Evolutionary conservation across 35 echinoderm and acorn worm genomes (phyloP), one percentile per base, ranked within the genome.

Genomic region (Patiria miniata): DNA sequence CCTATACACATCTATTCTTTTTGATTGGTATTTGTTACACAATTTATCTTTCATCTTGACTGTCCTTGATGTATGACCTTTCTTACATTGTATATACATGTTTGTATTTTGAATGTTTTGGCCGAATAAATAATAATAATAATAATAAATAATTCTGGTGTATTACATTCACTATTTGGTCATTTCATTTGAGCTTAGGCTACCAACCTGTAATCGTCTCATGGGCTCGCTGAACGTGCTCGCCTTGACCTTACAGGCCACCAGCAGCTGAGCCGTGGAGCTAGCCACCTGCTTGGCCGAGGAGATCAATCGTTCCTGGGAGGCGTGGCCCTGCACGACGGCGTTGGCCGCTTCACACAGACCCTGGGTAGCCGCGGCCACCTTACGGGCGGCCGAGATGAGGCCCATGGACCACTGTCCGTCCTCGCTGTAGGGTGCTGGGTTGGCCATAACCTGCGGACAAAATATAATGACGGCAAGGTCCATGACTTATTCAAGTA

Each of bases 371-470:
- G 95, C 95, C 37, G 88, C 95, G 3, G 95, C 95, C 16, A 98
- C 95, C 61, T 94, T 98, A 44, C 92, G 89, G 53, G 95, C 95
- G 22, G 95, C 95, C 5, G 95, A 94, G 68, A 98, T 98, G 56
- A 98, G 86, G 1, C 95, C 95, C 91, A 98, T 93, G 0, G 95
- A 98, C 95, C 95, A 98, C 77, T 98, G 95, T 28, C 95, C 95
- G 86, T 98, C 95, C 42, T 98, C 95, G 51, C 91, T 93, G 91
- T 93, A 93, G 14, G 87, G 87, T 10, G 95, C 83, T 7, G 95
- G 95, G 86, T 90, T 93, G 60, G 85, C 83, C 16, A 69, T 51
- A 17, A 97, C 83, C 91, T 93, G 77, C 39, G 8, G 21, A n/a
- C 21, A 80, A 10, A 28, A 80, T 2, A 19, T 7, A 42, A 37